Percentiles rank a stretch among this genome's conserved stretches.
Conservation (phyloP, 1,140 invertebrate genomes). For the Patella vulgata region DNA sequence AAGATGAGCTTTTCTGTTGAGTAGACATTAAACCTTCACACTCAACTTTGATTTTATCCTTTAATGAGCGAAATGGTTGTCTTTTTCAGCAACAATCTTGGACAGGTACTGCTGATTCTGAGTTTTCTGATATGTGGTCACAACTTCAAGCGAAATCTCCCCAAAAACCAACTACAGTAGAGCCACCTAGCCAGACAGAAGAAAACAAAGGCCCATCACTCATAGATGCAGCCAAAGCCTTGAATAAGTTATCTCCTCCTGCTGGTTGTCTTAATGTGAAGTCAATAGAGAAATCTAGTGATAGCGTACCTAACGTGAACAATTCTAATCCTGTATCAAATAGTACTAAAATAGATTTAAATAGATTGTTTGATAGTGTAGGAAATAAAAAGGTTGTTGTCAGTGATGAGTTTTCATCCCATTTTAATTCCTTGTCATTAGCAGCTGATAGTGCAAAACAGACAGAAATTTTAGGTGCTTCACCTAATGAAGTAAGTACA, state of each 20-base stretch:
- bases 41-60: no score
- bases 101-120: slow-evolving; percentile 23
- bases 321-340: not conserved
- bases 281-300: no score
- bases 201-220: slow-evolving; percentile 22
- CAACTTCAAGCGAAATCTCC: slow-evolving; percentile 33
- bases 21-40: no score
- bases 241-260: slow-evolving; percentile 27
- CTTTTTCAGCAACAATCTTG: not conserved
- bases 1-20: slow-evolving; percentile 1
- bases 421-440: no score
- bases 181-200: not conserved
- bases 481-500: no score
- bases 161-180: slow-evolving; percentile 3
- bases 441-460: no score
- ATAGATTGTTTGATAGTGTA: no score
- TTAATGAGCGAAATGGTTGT: no score
- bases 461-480: no score
- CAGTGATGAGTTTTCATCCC: no score
- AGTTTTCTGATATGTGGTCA: slow-evolving; percentile 56
- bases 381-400: no score
- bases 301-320: not conserved
- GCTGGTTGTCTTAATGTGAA: not conserved
- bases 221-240: slow-evolving; percentile 31
- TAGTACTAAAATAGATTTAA: not conserved